Percentiles rank a stretch among this genome's conserved stretches.
Evolutionary conservation across 1,140 invertebrate species (phyloP).

Genomic region (Cydia fagiglandana): DNA sequence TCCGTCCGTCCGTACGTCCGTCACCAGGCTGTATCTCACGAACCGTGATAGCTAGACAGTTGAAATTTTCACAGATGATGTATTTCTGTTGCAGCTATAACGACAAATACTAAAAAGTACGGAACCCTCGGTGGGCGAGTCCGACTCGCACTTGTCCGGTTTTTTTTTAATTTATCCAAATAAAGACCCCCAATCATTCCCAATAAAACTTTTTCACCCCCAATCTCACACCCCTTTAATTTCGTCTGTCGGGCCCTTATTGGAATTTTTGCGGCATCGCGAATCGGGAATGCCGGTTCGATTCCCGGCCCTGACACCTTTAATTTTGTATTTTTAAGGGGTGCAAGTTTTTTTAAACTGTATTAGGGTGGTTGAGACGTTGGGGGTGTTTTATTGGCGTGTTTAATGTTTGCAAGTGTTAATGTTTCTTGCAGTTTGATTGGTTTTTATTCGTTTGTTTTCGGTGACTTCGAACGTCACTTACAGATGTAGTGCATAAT

Average conservation of each 20-base stretch:
- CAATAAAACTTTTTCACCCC: slow-evolving; percentile 26
- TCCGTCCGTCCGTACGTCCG: no score
- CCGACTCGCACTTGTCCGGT: no score
- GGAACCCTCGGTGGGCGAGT: no score
- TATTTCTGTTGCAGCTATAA: no score
- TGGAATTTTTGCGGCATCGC: slow-evolving; percentile 52
- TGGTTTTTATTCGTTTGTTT: not conserved
- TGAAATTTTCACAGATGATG: no score
- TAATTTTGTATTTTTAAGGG: slow-evolving; percentile 41
- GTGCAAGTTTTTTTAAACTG: slow-evolving; percentile 16
- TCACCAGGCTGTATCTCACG: no score
- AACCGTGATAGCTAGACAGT: no score
- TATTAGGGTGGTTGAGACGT: slow-evolving; percentile 26
- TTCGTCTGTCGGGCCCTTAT: slow-evolving; percentile 44
- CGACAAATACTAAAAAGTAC: no score
- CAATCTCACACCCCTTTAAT: slow-evolving; percentile 41
- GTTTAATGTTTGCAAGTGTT: slow-evolving; percentile 23
- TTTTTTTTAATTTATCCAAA: slow-evolving; percentile 7
- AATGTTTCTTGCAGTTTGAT: slow-evolving; percentile 29
- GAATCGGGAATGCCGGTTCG: slow-evolving; percentile 53
- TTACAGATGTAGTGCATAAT: no score
- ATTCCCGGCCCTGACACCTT: slow-evolving; percentile 41
- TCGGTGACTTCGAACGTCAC: no score
- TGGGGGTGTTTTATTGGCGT: not conserved
- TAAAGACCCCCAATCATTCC: not conserved